These are phyloP conservation scores for Odontesthes bonariensis DNA, from an alignment of 2,113 vertebrate species.

Conservation along the genomic window DNA sequence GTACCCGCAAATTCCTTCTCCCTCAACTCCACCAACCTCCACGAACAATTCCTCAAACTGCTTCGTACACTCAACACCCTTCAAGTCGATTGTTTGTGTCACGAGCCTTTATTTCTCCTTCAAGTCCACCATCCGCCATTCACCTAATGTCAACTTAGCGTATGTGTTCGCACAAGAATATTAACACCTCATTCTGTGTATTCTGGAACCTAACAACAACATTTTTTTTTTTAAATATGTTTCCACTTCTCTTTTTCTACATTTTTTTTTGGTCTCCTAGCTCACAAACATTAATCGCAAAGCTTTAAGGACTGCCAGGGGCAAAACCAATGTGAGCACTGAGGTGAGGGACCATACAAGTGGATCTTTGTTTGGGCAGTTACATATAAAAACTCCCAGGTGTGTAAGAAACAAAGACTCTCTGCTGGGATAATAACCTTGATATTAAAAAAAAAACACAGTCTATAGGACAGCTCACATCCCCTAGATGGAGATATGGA, in stretches of 20 bases:
- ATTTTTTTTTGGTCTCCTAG: conserved; percentile 13
- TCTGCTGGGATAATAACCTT: conserved; percentile 29
- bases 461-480: conserved; percentile 26
- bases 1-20: no score
- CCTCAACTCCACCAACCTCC: no score
- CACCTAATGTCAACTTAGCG: no score
- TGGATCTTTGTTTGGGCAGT: conserved; percentile 50
- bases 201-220: no score
- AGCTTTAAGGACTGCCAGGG: conserved; percentile 53
- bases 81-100: no score
- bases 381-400: conserved; percentile 44
- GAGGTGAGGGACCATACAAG: conserved; percentile 32
- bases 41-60: no score
- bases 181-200: no score
- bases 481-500: conserved; percentile 11
- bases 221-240: background rate
- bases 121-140: no score
- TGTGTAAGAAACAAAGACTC: conserved; percentile 24
- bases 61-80: no score
- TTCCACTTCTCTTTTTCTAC: conserved; percentile 1
- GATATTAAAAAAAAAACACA: conserved; percentile 23
- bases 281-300: conserved; percentile 35
- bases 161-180: no score
- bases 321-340: conserved; percentile 27
- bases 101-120: no score